Evolutionary conservation across 2,113 vertebrate genomes (phyloP).

Genomic region (Physeter macrocephalus): DNA sequence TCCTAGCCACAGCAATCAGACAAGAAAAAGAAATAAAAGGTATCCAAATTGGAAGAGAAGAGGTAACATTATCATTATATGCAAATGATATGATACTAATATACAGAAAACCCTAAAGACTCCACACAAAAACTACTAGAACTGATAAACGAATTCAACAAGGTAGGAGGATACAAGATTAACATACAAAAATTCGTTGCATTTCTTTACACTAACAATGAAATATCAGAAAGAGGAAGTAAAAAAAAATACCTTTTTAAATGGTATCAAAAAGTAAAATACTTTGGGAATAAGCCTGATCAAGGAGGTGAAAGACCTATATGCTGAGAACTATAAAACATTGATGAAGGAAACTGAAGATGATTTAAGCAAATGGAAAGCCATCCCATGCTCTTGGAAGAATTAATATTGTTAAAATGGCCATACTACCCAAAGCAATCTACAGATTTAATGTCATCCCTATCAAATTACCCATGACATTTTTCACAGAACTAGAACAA

Average conservation of each 20-base stretch:
- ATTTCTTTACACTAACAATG: not conserved
- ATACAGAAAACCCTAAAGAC: not conserved
- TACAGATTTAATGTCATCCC: too few relatives aligned
- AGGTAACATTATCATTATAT: not conserved
- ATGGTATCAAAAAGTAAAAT: not conserved
- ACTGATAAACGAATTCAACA: not conserved
- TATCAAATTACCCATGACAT: too few relatives aligned
- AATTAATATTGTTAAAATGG: not conserved
- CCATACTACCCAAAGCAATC: too few relatives aligned
- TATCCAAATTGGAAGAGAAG: not conserved
- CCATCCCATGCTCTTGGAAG: not conserved
- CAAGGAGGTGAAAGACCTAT: not conserved
- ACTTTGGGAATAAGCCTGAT: not conserved
- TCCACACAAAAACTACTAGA: not conserved
- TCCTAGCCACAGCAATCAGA: not conserved
- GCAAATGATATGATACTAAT: not conserved
- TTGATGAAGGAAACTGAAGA: not conserved
- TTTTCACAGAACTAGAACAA: too few relatives aligned
- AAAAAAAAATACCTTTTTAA: not conserved
- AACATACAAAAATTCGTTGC: not conserved
- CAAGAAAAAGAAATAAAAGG: not conserved
- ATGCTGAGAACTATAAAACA: not conserved
- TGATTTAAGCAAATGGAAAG: not conserved
- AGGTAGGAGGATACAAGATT: not conserved
- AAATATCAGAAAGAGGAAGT: not conserved